A percentile compares a stretch with the other conserved stretches of the same genome.
Evolutionary conservation across 2,113 vertebrate species (phyloP).

Genomic region (Bubo bubo): DNA sequence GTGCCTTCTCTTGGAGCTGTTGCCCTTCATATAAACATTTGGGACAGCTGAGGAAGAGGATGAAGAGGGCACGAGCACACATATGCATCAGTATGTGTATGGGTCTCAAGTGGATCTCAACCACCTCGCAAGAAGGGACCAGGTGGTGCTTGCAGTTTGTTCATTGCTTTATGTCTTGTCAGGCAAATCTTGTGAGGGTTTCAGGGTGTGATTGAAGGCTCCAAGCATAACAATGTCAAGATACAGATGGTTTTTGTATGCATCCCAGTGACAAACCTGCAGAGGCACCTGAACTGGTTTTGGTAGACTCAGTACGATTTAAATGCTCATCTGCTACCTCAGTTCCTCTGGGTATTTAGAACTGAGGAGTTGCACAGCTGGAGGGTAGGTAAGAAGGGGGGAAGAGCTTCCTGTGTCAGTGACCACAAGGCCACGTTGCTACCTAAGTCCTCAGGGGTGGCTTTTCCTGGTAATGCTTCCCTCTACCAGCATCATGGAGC

Average conservation of each 20-base stretch:
- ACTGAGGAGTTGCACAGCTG: neutral
- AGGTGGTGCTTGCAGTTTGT: neutral
- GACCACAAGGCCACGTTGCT: neutral
- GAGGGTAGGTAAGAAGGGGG: neutral
- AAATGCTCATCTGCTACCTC: neutral
- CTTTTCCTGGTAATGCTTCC: neutral
- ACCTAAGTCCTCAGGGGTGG: neutral
- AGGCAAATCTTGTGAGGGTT: neutral
- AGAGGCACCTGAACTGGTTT: neutral
- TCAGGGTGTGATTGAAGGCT: neutral
- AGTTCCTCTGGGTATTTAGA: neutral
- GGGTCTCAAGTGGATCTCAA: neutral
- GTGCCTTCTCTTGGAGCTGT: neutral
- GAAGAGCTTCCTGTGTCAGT: neutral
- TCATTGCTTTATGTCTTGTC: neutral
- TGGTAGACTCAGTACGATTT: neutral
- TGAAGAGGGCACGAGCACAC: neutral
- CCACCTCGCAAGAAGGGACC: neutral
- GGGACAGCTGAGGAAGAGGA: neutral
- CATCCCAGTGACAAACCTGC: neutral
- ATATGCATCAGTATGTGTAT: neutral
- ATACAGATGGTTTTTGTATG: neutral
- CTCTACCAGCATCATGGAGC: neutral
- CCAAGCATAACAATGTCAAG: neutral
- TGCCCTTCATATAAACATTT: neutral